Evolutionary conservation across 2,888 invertebrate genomes (phyloP), one percentile per base, ranked within the genome.

Genomic region (Clunio marinus): DNA sequence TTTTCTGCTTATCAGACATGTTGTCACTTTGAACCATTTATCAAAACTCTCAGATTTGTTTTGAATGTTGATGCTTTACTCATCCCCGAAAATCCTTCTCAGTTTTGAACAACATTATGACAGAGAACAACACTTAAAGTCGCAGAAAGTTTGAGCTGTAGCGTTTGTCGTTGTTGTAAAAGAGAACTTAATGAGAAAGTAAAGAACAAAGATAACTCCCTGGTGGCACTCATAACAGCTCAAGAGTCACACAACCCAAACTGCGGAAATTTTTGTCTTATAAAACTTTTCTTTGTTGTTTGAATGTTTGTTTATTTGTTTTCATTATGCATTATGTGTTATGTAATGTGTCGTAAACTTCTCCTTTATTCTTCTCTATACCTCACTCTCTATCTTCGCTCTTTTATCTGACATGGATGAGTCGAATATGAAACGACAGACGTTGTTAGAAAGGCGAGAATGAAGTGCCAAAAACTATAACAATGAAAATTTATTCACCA

Each of bases 381-480:
- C n/a, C n/a, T n/a, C n/a, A n/a, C n/a, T n/a, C n/a, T n/a, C n/a
- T n/a, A n/a, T n/a, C 5, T 32, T 32, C 5, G 32, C 5, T 32
- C 10, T 7, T 7, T 7, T 7, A 10, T 7, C 4, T 7, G 32
- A 32, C 32, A 7, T 32, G 20, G 51, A 17, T 51, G 8, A 51
- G 20, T 7, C 17, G 51, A 20, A 22, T 8, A 51, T 51, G 51
- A 22, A 51, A 17, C 51, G 51, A 51, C 51, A 51, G 4, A 32
- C 51, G 51, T 17, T 2, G 20, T 17, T 41, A n/a, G 41, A 15
- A 41, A 10, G 10, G 51, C 51, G 51, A 51, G 22, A 51, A 51
- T 51, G 17, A 51, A 51, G 51, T 51, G 51, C 51, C 51, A 51
- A 51, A n/a, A 51, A 51, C 51, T 51, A 51, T 51, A 51, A 51